These are phyloP conservation scores for Brachypterus glaber DNA, from an alignment of 2,888 invertebrate genomes.

Conservation along the genomic window DNA sequence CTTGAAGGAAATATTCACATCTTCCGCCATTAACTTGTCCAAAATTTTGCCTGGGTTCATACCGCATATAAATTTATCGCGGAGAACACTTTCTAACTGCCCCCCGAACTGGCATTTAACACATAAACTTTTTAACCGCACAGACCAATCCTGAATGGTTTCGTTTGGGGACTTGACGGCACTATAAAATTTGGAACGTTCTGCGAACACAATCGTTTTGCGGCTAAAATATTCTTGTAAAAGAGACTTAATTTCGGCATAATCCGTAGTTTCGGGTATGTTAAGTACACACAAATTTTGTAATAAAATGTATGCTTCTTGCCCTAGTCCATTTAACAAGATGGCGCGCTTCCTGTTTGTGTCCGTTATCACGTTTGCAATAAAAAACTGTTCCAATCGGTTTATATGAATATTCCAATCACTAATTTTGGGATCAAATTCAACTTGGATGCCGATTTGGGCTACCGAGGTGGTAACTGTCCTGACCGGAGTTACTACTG, in stretches of 20 bases:
- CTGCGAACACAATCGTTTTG: constrained; percentile 5
- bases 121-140: constrained; percentile 5
- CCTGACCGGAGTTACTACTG: too few relatives aligned
- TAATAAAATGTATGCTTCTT: constrained; percentile 4
- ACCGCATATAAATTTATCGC: too few relatives aligned
- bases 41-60: constrained; percentile 5
- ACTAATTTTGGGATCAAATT: too few relatives aligned
- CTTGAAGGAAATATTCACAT: too few relatives aligned
- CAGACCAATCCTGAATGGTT: constrained; percentile 4
- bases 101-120: constrained; percentile 4
- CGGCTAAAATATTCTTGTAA: not conserved
- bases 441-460: constrained; percentile 3
- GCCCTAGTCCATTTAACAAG: constrained; percentile 3
- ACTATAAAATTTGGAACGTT: constrained; percentile 1
- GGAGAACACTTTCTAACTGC: constrained; percentile 1
- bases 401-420: too few relatives aligned
- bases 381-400: constrained; percentile 5
- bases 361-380: constrained; percentile 2
- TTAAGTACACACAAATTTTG: constrained; percentile 4
- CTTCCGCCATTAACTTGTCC: constrained; percentile 5
- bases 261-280: constrained; percentile 1
- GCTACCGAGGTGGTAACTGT: too few relatives aligned
- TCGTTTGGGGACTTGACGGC: constrained; percentile 3
- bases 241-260: too few relatives aligned
- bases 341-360: constrained; percentile 1